Base-by-base conservation (phyloP, 2,888 invertebrate species). In the Pasiphila rectangulata region DNA sequence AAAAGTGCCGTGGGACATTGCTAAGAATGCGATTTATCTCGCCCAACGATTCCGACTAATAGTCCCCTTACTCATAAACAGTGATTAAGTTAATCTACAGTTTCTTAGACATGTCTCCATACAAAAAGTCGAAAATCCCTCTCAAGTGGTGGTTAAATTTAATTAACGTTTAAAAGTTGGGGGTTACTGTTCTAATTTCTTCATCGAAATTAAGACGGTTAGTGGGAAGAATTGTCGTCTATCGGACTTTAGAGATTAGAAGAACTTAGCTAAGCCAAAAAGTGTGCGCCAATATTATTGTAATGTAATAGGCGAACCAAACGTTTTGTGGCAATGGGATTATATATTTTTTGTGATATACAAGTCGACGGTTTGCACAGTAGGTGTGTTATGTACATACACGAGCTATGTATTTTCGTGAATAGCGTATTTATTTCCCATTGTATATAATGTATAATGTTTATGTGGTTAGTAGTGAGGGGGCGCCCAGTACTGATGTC, bases 401-500 rank as follows among this genome's bases (percentile, higher is more conserved):
- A 79, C 83, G 75, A 69, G 72, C 75, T 54, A 57, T 72, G 68
- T 76, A 75, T 75, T 64, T 70, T 79, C 83, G 79, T 82, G 78
- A 75, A 71, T 60, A 59, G 53, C 65, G 68, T 84, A 86, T 86
- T 84, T 86, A 84, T 86, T 85, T 83, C 82, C 77, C 79, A 76
- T 81, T 86, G 87, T 87, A 87, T 84, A 87, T 86, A 87, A 81
- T 83, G 84, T 84, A 77, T 79, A 81, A 80, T 82, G 66, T 61
- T 40, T 56, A 54, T 20, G 46, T 50, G 35, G 46, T 65, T 59
- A 67, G 63, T 38, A 55, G 32, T 55, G 60, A 67, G 58, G 46
- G 66, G 67, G 69, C 63, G 17, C 36, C 36, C 39, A 40, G 61
- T 57, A 68, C 69, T 67, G 67, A 71, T 36, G 40, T 46, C 52